These are phyloP conservation scores for Cheilosia vulpina DNA, from an alignment of 2,888 invertebrate genomes.

Conservation along the genomic window DNA sequence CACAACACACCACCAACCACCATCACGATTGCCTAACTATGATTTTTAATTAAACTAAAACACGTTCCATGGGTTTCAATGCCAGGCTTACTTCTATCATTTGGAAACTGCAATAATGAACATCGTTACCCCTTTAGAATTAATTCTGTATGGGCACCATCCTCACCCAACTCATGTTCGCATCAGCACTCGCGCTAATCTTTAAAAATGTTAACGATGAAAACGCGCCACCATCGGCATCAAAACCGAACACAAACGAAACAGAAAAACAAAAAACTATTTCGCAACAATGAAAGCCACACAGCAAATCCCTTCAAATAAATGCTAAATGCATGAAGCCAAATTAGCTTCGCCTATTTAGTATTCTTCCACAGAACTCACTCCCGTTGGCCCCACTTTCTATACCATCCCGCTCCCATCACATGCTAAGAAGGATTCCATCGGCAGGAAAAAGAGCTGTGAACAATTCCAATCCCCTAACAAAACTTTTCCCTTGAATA, in stretches of 20 bases:
- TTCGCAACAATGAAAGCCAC: slow-evolving; percentile 40
- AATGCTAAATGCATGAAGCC: slow-evolving; percentile 55
- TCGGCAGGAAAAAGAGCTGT: slow-evolving; percentile 43
- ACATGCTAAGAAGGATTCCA: slow-evolving; percentile 13
- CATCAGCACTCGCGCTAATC: slow-evolving; percentile 38
- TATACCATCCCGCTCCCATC: background rate
- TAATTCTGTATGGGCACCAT: slow-evolving; percentile 25
- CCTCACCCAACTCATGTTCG: slow-evolving; percentile 42
- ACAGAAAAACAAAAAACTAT: slow-evolving; percentile 4
- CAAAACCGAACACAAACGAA: slow-evolving; percentile 2
- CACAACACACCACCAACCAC: slow-evolving; percentile 8
- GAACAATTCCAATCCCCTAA: slow-evolving; percentile 28
- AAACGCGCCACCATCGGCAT: slow-evolving; percentile 27
- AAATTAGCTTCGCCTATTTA: slow-evolving; percentile 65
- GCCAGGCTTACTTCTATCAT: background rate
- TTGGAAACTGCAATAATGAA: slow-evolving; percentile 44
- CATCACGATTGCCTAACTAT: background rate
- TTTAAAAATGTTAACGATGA: slow-evolving; percentile 39
- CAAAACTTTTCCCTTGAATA: slow-evolving; percentile 63
- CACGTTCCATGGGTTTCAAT: slow-evolving; percentile 25
- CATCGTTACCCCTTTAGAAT: slow-evolving; percentile 45
- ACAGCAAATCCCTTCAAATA: slow-evolving; percentile 44
- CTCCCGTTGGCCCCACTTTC: slow-evolving; percentile 28
- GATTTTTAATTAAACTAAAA: slow-evolving; percentile 37
- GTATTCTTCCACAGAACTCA: slow-evolving; percentile 59